Percentiles rank a stretch among this genome's conserved stretches.
phyloP scores from a whole-genome alignment of 2,888 invertebrate species.

The Nymphalis c-album region DNA sequence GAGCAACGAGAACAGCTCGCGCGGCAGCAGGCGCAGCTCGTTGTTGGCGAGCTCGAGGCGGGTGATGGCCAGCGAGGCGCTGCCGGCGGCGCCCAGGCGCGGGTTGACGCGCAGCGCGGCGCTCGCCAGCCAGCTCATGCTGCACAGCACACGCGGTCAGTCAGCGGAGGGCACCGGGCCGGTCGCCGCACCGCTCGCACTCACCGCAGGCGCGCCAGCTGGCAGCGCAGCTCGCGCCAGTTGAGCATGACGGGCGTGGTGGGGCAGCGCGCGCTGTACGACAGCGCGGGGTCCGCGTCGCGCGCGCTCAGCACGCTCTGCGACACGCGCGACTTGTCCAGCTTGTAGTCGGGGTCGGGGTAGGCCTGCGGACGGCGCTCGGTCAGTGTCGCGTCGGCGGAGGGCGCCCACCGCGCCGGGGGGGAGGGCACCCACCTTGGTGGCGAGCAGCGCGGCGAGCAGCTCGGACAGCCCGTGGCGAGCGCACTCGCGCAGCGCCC shows the following conservation, averaged over 20 bases:
- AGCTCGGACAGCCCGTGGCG: conserved; percentile 84
- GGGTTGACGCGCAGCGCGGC: conserved; percentile 93
- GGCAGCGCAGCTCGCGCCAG: conserved; percentile 89
- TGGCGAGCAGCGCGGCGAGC: conserved; percentile 90
- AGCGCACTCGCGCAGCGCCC: conserved; percentile 90
- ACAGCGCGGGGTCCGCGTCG: conserved; percentile 80
- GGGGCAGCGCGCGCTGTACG: conserved; percentile 91
- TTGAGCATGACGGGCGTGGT: conserved; percentile 93
- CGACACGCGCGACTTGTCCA: conserved; percentile 93
- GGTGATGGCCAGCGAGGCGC: conserved; percentile 94
- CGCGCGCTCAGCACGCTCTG: conserved; percentile 81
- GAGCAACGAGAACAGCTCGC: conserved; percentile 90
- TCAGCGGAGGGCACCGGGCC: not conserved
- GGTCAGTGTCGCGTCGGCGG: too few species aligned
- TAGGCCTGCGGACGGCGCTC: conserved; percentile 81
- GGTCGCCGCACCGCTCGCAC: conserved; percentile 7
- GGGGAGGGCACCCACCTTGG: conserved; percentile 78
- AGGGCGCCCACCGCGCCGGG: too few species aligned
- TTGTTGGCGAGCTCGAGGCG: conserved; percentile 96
- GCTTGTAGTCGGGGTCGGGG: conserved; percentile 94
- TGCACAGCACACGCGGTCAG: conserved; percentile 44
- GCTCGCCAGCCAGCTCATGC: conserved; percentile 90
- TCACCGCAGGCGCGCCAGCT: conserved; percentile 55
- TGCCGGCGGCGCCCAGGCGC: conserved; percentile 86
- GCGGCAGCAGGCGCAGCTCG: conserved; percentile 88